Base-by-base conservation (phyloP, 2,113 vertebrate species). In the Dicrurus megarhynchus region DNA sequence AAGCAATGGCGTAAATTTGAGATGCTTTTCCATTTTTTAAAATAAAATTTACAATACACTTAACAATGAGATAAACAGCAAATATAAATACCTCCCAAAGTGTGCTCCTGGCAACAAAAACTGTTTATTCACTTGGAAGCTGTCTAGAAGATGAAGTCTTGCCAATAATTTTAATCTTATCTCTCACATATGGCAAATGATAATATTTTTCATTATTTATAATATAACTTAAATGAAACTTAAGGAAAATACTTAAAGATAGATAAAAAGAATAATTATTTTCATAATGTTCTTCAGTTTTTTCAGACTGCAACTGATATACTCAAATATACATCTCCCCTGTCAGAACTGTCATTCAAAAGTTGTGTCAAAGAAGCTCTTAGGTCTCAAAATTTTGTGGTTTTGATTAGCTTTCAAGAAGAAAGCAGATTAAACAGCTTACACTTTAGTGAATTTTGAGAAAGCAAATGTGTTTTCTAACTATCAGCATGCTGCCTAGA, bases 141-240 rank as follows among this genome's bases (percentile, higher is more conserved):
- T 76, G 27, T 65, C 78, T 88, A 74, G 65, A 89, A 89, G 44
- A 46, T 93, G 71, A 88, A 88, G 47, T 63, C 42, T 69, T 93
- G 75, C 82, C 90, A 91, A 70, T 73, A 94, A 94, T 83, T 83
- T 80, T 83, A 33, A 55, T 93, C 42, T 77, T 87, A 50, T 61
- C 57, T 76, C 59, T 42, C 32, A 67, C 30, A 82, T 84, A 80
- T 27, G 39, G 63, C 30, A 90, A 93, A 41, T 4, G 3, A 67
- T 76, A 78, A 53, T 44, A 55, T 91, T 86, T 95, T 88, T 15
- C 52, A 67, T 74, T 79, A 76, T 89, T 94, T 91, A 37, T 63
- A 93, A 86, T 44, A 56, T 56, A 74, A 35, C 14, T 63, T 76
- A 88, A 93, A 93, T 85, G 56, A 86, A 69, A 70, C 46, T 61